Conservation (phyloP, 2,888 invertebrate genomes). For the Cephus runcator region DNA sequence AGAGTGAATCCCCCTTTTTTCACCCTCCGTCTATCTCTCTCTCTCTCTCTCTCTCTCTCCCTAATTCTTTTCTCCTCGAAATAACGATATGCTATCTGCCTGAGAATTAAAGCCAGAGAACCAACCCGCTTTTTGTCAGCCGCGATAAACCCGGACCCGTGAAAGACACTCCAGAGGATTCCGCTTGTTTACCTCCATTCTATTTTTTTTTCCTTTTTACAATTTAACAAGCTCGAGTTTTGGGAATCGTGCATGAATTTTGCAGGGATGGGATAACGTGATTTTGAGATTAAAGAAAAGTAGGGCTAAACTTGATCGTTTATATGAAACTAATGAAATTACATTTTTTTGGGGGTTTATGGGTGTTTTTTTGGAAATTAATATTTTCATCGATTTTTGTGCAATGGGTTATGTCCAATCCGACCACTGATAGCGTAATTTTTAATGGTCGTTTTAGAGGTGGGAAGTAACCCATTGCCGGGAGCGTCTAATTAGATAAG, state of each 20-base stretch:
- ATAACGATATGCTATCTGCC: conserved; percentile 19
- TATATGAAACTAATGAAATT: not conserved
- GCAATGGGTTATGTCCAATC: not conserved
- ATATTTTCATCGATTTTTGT: not conserved
- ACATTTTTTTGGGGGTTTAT: not conserved
- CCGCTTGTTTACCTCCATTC: not conserved
- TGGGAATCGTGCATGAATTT: not conserved
- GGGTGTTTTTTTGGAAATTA: not conserved
- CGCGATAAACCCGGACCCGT: not conserved
- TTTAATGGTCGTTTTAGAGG: not conserved
- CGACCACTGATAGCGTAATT: not conserved
- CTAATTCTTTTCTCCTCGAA: conserved; percentile 15
- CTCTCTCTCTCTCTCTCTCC: not conserved
- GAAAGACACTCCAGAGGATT: not conserved
- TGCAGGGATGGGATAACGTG: not conserved
- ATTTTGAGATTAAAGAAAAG: not conserved
- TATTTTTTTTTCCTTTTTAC: not conserved
- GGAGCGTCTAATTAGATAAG: conserved; percentile 1
- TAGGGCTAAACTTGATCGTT: not conserved
- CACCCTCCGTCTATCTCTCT: not conserved
- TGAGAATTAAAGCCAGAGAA: not conserved
- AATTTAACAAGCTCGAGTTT: not conserved
- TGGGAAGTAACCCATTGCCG: not conserved
- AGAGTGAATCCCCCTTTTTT: conserved; percentile 1
- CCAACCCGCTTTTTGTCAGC: not conserved